These are phyloP conservation scores for Alcis repandata DNA, from an alignment of 2,888 invertebrate species.

Conservation along the genomic window DNA sequence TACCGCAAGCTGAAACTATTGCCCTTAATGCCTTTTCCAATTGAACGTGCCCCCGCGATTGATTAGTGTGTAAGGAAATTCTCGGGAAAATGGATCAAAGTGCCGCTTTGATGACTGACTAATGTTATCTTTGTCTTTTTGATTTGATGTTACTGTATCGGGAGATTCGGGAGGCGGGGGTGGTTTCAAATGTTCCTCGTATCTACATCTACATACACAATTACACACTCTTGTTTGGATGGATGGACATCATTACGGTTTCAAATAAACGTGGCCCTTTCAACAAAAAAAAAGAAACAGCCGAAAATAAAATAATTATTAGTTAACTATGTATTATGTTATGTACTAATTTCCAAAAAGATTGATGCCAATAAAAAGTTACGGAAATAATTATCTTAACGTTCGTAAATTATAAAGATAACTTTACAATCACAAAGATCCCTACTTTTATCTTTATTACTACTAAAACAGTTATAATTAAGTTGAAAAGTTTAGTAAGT, in stretches of 20 bases:
- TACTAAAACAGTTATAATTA: constrained; percentile 60
- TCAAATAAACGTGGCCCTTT: too few species aligned
- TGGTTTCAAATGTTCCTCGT: constrained; percentile 6
- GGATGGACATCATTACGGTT: too few species aligned
- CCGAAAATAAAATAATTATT: too few species aligned
- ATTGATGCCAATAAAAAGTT: not conserved
- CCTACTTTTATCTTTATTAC: constrained; percentile 51
- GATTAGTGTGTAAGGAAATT: constrained; percentile 82
- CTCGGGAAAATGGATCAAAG: constrained; percentile 79
- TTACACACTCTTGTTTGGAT: too few species aligned
- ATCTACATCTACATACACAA: too few species aligned
- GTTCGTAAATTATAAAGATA: not conserved
- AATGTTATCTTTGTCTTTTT: constrained; percentile 48
- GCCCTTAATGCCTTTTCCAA: constrained; percentile 84
- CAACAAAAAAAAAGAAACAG: too few species aligned
- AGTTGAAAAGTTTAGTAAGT: constrained; percentile 60
- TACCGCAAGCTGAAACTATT: constrained; percentile 84
- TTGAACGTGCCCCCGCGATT: constrained; percentile 74
- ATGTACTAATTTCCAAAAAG: not conserved
- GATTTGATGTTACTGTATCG: constrained; percentile 26
- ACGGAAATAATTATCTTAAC: not conserved
- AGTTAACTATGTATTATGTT: too few species aligned
- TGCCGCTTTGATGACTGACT: constrained; percentile 52
- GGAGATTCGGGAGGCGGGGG: constrained; percentile 4
- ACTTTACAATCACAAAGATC: constrained; percentile 41